Evolutionary conservation across 1,140 invertebrate genomes (phyloP), one percentile per base, ranked within the genome.

Genomic region (Trachelipus rathkii): DNA sequence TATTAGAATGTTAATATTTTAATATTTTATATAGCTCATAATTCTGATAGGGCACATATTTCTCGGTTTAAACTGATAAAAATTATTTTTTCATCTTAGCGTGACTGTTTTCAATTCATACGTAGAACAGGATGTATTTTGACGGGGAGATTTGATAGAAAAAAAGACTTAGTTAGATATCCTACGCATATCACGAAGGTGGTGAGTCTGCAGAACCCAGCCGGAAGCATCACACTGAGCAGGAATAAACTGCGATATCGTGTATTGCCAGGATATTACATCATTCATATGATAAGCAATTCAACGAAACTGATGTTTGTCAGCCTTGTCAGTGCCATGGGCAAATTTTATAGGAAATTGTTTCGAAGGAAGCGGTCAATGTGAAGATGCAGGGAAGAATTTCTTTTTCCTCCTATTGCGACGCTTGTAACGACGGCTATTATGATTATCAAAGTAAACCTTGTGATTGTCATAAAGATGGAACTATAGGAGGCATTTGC

Each of bases 101-200:
- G 73, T 99, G 98, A 99, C 83, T 99, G 98, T 84, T 94, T 95
- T 85, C 94, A 94, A 19, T n/a, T n/a, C 97, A 99, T 84, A 91
- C 93, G n/a, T n/a, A n/a, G 10, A 90, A 91, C 19, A n/a, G 91
- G 96, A 80, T 99, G 98, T 85, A 83, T 87, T 0, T 99, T 85
- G 92, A 97, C 83, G 86, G 92, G 45, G 90, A 93, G n/a, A 68
- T 87, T 96, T 0, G 96, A 97, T 82, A 86, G 86, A n/a, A n/a
- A 45, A 87, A 93, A 72, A 86, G 88, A 11, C 85, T 10, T 98
- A 95, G 10, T 84, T 99, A 69, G 97, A 99, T 83, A 95, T 97
- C n/a, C 60, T 88, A 96, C 83, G 97, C 94, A 0, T 90, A 90
- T 44, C 95, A 94, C 83, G 92, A 94, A 79, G 96, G 96, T 24